Conservation (phyloP, 2,113 vertebrate genomes). For the Dromiciops gliroides region DNA sequence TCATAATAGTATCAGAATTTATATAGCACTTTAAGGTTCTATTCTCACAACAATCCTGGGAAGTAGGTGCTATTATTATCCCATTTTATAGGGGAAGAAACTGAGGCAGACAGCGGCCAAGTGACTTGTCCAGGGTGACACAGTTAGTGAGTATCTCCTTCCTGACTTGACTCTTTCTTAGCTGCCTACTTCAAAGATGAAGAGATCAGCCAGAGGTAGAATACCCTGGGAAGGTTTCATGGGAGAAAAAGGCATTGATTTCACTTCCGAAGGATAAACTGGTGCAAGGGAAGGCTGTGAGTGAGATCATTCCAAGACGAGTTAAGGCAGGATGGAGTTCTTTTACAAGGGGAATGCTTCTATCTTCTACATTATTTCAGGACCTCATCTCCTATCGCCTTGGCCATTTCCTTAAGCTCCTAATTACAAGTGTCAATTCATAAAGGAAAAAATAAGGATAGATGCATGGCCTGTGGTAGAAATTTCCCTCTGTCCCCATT, state of each 20-base stretch:
- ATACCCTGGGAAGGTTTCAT: background rate
- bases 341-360: background rate
- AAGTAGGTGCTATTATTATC: background rate
- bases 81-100: background rate
- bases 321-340: background rate
- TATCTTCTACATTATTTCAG: background rate
- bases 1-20: background rate
- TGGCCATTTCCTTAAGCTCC: background rate
- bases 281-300: background rate
- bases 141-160: background rate
- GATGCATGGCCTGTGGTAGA: background rate
- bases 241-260: background rate
- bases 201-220: background rate
- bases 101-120: background rate
- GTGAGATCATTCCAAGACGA: background rate
- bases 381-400: background rate
- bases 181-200: background rate
- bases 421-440: background rate
- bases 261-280: background rate
- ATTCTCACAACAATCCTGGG: background rate
- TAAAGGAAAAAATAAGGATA: background rate
- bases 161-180: background rate
- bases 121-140: background rate
- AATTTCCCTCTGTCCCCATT: background rate
- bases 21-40: background rate